Percentiles rank a stretch among this genome's conserved stretches.
Conservation (phyloP, 2,888 invertebrate genomes). For the Oscheius sp. region DNA sequence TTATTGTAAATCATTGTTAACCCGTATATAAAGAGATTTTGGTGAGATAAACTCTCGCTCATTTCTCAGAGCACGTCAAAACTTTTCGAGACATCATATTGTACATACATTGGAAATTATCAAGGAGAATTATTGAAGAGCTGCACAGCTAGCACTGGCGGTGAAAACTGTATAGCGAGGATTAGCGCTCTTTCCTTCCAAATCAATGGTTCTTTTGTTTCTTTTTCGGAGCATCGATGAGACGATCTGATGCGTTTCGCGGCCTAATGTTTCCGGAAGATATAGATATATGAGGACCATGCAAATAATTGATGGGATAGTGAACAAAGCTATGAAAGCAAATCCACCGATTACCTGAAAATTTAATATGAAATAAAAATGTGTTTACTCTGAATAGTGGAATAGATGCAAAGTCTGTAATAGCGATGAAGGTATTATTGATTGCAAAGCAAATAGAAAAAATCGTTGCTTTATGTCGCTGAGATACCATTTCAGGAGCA, state of each 20-base stretch:
- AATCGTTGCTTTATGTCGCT: slow-evolving; percentile 61
- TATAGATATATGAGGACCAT: slow-evolving; percentile 56
- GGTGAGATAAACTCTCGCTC: no score
- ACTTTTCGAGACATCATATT: neutral
- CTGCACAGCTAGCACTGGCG: slow-evolving; percentile 20
- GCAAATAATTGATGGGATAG: slow-evolving; percentile 56
- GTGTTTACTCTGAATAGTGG: slow-evolving; percentile 54
- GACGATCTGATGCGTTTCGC: slow-evolving; percentile 53
- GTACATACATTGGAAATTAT: neutral
- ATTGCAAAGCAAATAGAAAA: slow-evolving; percentile 64
- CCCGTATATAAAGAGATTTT: no score
- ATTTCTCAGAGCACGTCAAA: neutral
- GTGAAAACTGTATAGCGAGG: slow-evolving; percentile 23
- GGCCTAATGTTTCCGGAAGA: slow-evolving; percentile 61
- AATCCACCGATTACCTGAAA: slow-evolving; percentile 59
- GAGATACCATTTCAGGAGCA: slow-evolving; percentile 63
- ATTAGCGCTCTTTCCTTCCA: slow-evolving; percentile 6
- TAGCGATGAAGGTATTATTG: slow-evolving; percentile 60
- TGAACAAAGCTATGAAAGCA: slow-evolving; percentile 57
- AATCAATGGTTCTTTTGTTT: slow-evolving; percentile 14
- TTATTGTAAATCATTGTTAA: no score
- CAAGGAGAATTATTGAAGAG: slow-evolving; percentile 3
- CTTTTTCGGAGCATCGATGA: slow-evolving; percentile 36
- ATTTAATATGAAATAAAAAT: neutral
- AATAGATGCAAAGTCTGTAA: slow-evolving; percentile 62